phyloP scores from a whole-genome alignment of 92 coral and sea anemone species.

The Palythoa grandis region DNA sequence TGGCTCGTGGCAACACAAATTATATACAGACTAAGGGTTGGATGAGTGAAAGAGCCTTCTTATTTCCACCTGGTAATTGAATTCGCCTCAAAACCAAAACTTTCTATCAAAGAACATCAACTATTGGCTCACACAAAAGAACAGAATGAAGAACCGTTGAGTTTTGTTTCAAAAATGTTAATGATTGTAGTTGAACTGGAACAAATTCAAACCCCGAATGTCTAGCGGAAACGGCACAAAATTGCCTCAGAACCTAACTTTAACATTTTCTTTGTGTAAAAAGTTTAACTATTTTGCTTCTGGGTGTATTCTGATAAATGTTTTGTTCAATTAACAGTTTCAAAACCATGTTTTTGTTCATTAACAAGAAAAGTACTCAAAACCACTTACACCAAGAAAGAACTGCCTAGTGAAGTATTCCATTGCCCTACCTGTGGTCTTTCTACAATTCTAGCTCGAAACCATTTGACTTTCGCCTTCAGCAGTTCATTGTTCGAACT shows the following conservation, averaged over 20 bases:
- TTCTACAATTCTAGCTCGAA: slow-evolving; percentile 17
- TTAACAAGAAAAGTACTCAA: not conserved
- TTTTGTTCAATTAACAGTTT: too few relatives aligned
- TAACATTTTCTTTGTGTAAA: not conserved
- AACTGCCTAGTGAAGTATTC: not conserved
- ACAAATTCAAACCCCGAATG: not conserved
- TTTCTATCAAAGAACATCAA: not conserved
- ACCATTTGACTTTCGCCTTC: slow-evolving; percentile 9
- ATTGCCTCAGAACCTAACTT: not conserved
- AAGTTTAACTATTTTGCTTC: slow-evolving; percentile 14
- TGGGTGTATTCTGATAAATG: slow-evolving; percentile 11
- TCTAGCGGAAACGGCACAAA: not conserved
- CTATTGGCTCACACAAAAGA: not conserved
- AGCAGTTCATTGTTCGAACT: not conserved
- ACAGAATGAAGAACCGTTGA: slow-evolving; percentile 28
- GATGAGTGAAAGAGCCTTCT: not conserved
- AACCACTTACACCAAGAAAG: not conserved
- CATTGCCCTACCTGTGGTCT: slow-evolving; percentile 12
- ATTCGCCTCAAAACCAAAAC: slow-evolving; percentile 6
- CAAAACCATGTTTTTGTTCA: not conserved
- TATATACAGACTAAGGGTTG: not conserved
- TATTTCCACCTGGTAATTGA: slow-evolving; percentile 28
- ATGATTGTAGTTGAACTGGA: not conserved
- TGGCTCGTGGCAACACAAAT: not conserved
- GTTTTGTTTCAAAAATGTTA: not conserved